Percentiles rank a stretch among this genome's conserved stretches.
Evolutionary conservation across 2,888 invertebrate genomes (phyloP).

Genomic region (Eumerus sabulonum): DNA sequence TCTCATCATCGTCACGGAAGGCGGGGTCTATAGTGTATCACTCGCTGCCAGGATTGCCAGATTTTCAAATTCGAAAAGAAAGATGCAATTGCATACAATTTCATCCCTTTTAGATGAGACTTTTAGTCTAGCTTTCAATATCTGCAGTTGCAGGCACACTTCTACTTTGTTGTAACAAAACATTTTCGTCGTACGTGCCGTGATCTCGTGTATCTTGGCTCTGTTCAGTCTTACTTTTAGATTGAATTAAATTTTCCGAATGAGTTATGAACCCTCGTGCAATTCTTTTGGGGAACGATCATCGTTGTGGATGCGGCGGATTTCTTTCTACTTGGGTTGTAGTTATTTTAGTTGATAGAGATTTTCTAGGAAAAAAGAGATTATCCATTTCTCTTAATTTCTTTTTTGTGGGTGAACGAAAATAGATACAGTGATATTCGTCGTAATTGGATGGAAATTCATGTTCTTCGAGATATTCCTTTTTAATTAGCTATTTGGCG

Average conservation of each 20-base stretch:
- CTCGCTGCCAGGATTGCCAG: conserved; percentile 4
- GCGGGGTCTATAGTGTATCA: conserved; percentile 48
- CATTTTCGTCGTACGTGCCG: conserved; percentile 8
- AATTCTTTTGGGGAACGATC: conserved; percentile 39
- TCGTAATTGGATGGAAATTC: conserved; percentile 65
- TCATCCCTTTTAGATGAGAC: too few species aligned
- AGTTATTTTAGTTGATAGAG: conserved; percentile 32
- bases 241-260: conserved; percentile 63
- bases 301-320: not conserved
- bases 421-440: conserved; percentile 37
- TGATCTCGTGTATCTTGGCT: conserved; percentile 21
- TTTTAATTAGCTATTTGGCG: conserved; percentile 39
- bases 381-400: not conserved
- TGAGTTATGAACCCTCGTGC: conserved; percentile 59
- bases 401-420: conserved; percentile 13
- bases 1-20: conserved; percentile 33
- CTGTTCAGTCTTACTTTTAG: conserved; percentile 61
- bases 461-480: conserved; percentile 50
- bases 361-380: not conserved
- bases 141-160: too few species aligned
- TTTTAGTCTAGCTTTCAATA: too few species aligned
- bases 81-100: not conserved
- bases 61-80: conserved; percentile 35
- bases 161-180: too few species aligned
- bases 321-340: conserved; percentile 12